Base-by-base conservation (phyloP, 1,140 invertebrate genomes). In the Acromyrmex echinatior region DNA sequence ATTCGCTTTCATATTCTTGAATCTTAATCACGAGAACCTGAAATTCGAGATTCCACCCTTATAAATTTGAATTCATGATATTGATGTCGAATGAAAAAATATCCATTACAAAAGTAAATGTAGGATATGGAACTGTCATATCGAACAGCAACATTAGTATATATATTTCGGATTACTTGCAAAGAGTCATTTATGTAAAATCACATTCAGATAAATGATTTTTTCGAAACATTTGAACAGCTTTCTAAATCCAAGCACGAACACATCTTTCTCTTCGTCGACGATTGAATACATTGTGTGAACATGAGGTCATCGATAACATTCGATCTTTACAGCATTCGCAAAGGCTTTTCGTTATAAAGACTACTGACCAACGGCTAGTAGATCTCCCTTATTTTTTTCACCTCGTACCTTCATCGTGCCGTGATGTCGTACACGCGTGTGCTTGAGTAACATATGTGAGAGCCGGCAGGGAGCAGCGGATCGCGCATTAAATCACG, bases 401-500 rank as follows among this genome's bases (percentile, higher is more conserved):
- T 25, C 79, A 10, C 25, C 35, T 18, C 16, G 25, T 5, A 60
- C 53, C 39, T 56, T 60, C 53, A 14, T 49, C 53, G 21, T 62
- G 56, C 18, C 39, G 80, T 84, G 80, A 84, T 70, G 73, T 85
- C 21, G 65, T 49, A 65, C n/a, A 21, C 74, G 71, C 81, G 68
- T 66, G 87, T 76, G 66, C 45, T 88, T 45, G 84, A 87, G 82
- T 90, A 70, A 88, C 80, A 68, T 49, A 74, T 73, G 60, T 53
- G 31, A 49, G 74, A 70, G 51, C 74, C 74, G 63, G 73, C 63
- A 5, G 18, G 39, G 18, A 31, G 7, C 18, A 53, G 18, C 45
- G 56, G 81, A 49, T 49, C 70, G 35, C 58, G 53, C 73, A 78
- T 90, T 89, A 90, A 86, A 90, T 90, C 88, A 89, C 66, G 10